phyloP scores from a whole-genome alignment of 2,113 vertebrate genomes.

The Talpa occidentalis region DNA sequence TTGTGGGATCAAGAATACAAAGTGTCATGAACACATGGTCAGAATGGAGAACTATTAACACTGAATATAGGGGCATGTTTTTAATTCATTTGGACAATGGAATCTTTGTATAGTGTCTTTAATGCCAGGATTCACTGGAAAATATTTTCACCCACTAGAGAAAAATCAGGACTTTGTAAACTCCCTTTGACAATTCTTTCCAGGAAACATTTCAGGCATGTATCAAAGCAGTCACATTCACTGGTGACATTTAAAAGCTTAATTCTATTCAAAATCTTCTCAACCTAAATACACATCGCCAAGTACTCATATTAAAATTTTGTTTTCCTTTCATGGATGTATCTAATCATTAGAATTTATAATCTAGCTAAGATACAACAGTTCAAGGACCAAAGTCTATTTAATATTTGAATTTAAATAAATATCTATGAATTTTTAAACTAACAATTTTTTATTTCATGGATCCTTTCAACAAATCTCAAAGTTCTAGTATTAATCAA shows the following conservation, averaged over 20 bases:
- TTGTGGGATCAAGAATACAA: background rate
- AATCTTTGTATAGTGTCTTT: slow-evolving; percentile 80
- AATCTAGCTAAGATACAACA: slow-evolving; percentile 5
- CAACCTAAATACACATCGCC: background rate
- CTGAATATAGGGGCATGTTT: slow-evolving; percentile 18
- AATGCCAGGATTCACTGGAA: slow-evolving; percentile 79
- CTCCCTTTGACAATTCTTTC: slow-evolving; percentile 84
- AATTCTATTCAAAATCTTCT: slow-evolving; percentile 73
- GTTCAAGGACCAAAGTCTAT: slow-evolving; percentile 20
- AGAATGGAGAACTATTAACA: background rate
- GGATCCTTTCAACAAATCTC: background rate
- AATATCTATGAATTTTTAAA: background rate
- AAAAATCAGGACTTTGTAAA: slow-evolving; percentile 87
- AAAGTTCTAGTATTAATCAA: slow-evolving; percentile 8
- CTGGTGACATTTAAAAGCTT: slow-evolving; percentile 85
- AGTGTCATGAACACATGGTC: background rate
- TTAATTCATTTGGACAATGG: slow-evolving; percentile 75
- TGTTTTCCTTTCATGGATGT: slow-evolving; percentile 42
- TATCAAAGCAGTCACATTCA: slow-evolving; percentile 83
- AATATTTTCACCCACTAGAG: slow-evolving; percentile 85
- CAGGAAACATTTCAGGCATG: slow-evolving; percentile 86
- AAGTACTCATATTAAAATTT: slow-evolving; percentile 43
- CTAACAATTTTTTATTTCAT: background rate
- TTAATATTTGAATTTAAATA: slow-evolving; percentile 49
- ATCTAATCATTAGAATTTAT: slow-evolving; percentile 46